phyloP scores from a whole-genome alignment of 2,113 vertebrate genomes.

The Corynorhinus townsendii region DNA sequence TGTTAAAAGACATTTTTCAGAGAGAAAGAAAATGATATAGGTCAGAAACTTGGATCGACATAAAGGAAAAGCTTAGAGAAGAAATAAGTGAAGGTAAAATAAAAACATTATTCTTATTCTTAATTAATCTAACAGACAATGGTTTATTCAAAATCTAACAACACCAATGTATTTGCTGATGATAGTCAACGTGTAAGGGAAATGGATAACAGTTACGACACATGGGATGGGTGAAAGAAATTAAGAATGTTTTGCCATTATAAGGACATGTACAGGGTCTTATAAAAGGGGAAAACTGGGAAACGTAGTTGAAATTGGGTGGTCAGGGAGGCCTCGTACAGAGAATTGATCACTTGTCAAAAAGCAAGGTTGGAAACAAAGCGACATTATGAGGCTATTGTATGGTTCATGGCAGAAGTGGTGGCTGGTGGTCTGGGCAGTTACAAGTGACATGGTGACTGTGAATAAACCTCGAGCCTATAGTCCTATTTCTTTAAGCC shows the following conservation, averaged over 20 bases:
- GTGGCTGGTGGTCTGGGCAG: neutral
- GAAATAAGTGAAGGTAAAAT: neutral
- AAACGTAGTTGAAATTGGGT: neutral
- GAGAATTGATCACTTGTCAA: neutral
- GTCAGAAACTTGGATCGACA: neutral
- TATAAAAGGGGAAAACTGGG: neutral
- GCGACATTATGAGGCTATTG: neutral
- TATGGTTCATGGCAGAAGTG: neutral
- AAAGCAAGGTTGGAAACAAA: neutral
- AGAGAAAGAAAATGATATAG: neutral
- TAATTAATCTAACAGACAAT: neutral
- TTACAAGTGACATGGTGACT: neutral
- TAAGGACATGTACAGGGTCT: neutral
- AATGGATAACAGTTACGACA: neutral
- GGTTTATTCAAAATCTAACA: neutral
- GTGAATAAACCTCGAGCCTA: neutral
- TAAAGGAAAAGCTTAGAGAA: neutral
- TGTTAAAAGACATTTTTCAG: neutral
- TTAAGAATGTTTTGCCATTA: neutral
- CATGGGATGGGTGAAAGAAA: neutral
- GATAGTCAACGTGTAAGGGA: neutral
- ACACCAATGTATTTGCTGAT: neutral
- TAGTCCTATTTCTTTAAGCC: neutral
- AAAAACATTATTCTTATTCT: neutral
- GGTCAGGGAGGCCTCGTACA: neutral